Evolutionary conservation across 2,888 invertebrate genomes (phyloP), one percentile per base, ranked within the genome.

Genomic region (Aleiodes alternator): DNA sequence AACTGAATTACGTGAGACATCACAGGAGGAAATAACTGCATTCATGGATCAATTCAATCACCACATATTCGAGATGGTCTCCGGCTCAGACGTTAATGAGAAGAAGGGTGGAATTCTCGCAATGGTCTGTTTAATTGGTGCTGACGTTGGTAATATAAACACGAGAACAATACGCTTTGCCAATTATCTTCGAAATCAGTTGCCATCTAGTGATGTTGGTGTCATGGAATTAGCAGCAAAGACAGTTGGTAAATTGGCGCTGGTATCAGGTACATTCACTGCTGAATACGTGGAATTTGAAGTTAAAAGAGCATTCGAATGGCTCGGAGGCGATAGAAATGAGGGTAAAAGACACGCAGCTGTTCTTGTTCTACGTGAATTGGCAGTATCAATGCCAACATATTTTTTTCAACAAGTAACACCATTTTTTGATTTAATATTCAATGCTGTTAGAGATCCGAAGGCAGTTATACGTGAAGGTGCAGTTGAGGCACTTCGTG

Each of bases 281-380:
- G 96, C 97, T 0, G 98, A 98, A 87, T 98, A 98, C 88, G 98
- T 99, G n/a, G 98, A 98, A 85, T 98, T 98, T 91, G 98, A 98
- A 90, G 97, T 98, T 1, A 97, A 97, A 88, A 92, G 96, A 85
- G 97, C 98, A 0, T 96, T 98, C 88, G 99, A 99, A 88, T 98
- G 97, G 97, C 91, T 99, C 5, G 94, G 95, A 34, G 96, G 95
- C 69, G 98, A 97, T 84, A 92, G 97, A 81, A 94, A 97, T 88
- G 98, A 98, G 91, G 95, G 96, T 3, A 95, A 97, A 87, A 92
- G 97, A 68, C 96, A 97, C 89, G 97, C 97, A 11, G 98, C 98
- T 11, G 97, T 98, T 2, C 91, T 99, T 66, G 94, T 99, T 14
- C 90, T 98, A 11, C 94, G 97, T 84, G 99, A 99, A 90, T 90